These are phyloP conservation scores for Clavelina lepadiformis DNA, from an alignment of 23 tunicate genomes.

Conservation along the genomic window DNA sequence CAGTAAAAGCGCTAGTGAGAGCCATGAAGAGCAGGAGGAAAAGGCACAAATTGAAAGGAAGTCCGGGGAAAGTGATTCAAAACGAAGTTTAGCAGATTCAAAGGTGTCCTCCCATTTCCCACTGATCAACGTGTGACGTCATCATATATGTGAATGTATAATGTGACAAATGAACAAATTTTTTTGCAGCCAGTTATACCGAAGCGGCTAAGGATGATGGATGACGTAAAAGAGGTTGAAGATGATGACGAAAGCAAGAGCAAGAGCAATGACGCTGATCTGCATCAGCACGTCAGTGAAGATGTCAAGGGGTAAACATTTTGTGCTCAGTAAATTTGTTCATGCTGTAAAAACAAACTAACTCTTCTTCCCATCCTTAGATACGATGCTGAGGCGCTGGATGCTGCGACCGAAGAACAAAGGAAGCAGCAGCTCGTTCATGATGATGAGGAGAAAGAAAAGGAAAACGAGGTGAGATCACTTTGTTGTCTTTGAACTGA, in stretches of 20 bases:
- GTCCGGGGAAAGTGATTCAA: constrained; percentile 44
- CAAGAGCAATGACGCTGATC: constrained; percentile 21
- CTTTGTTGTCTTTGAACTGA: too few species aligned
- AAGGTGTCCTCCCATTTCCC: constrained; percentile 16
- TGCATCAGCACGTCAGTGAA: constrained; percentile 47
- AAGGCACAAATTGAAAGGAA: constrained; percentile 24
- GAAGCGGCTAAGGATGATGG: constrained; percentile 31
- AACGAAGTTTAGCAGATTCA: constrained; percentile 56
- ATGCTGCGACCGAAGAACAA: constrained; percentile 83
- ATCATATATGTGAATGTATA: not conserved
- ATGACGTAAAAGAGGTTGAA: constrained; percentile 17
- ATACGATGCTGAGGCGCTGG: constrained; percentile 53
- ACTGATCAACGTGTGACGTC: constrained; percentile 3
- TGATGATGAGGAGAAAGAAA: constrained; percentile 31
- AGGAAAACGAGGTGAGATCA: constrained; percentile 13
- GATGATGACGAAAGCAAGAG: constrained; percentile 6
- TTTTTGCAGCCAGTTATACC: constrained; percentile 17
- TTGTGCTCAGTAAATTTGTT: not conserved
- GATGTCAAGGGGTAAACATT: constrained; percentile 12
- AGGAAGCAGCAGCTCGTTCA: constrained; percentile 19
- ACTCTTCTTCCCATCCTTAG: constrained; percentile 5
- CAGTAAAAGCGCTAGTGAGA: constrained; percentile 23
- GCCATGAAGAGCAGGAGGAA: not conserved
- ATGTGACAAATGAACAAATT: not conserved
- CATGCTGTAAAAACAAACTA: not conserved